A percentile compares a stretch with the other conserved stretches of the same genome.
phyloP scores from a whole-genome alignment of 2,113 vertebrate species.

The Oreochromis tanganicae region DNA sequence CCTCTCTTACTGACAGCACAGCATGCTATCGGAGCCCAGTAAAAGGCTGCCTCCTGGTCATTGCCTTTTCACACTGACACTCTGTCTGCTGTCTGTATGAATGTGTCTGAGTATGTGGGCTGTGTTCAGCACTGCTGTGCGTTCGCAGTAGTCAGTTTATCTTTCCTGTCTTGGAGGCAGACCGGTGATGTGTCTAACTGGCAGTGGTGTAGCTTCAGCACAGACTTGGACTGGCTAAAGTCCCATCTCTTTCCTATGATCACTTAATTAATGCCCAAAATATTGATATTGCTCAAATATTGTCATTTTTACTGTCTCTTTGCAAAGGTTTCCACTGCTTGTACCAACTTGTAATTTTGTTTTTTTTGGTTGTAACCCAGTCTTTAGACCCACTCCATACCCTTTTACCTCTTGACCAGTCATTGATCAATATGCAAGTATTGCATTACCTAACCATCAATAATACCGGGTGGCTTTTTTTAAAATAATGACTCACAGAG shows the following conservation, averaged over 20 bases:
- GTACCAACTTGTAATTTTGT: not conserved
- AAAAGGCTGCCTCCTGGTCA: constrained; percentile 4
- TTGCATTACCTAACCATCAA: not conserved
- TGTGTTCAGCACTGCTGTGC: constrained; percentile 4
- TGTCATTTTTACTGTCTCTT: not conserved
- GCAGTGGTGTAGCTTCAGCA: not conserved
- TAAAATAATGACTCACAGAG: not conserved
- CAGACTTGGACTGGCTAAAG: not conserved
- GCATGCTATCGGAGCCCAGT: not conserved
- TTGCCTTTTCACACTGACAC: constrained; percentile 21
- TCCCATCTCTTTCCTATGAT: not conserved
- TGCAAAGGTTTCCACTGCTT: not conserved
- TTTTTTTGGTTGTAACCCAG: not conserved
- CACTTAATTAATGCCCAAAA: not conserved
- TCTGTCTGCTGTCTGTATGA: constrained; percentile 8
- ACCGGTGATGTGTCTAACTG: not conserved
- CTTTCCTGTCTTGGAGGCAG: not conserved
- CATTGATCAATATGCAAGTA: not conserved
- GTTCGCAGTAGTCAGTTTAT: constrained; percentile 1
- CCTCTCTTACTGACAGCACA: not conserved
- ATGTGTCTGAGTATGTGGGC: constrained; percentile 34
- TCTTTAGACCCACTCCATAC: not conserved
- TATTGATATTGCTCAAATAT: not conserved
- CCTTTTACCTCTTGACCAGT: not conserved
- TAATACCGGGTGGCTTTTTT: not conserved